A percentile compares a stretch with the other conserved stretches of the same genome.
Conservation (phyloP, 2,888 invertebrate genomes). For the Camptogramma bilineatum region DNA sequence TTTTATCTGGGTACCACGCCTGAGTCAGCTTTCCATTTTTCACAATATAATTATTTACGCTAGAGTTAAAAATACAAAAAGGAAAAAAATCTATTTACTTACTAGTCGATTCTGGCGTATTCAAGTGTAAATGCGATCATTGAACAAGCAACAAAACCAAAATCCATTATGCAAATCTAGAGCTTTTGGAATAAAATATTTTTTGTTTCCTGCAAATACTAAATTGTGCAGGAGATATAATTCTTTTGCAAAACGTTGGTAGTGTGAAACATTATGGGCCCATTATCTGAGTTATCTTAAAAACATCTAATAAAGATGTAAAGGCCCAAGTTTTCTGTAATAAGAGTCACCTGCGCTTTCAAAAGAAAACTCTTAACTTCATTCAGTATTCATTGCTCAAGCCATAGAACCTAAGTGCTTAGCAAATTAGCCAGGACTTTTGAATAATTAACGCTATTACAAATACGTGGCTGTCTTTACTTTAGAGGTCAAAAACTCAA, state of each 20-base stretch:
- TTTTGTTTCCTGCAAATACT: neutral
- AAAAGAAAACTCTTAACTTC: neutral
- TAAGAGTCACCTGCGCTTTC: neutral
- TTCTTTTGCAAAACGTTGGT: too few relatives aligned
- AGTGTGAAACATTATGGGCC: neutral
- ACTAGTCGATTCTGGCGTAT: neutral
- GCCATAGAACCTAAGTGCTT: constrained; percentile 19
- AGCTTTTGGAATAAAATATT: neutral
- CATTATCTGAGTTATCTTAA: neutral
- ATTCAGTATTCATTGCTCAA: constrained; percentile 22
- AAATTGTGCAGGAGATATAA: too few relatives aligned
- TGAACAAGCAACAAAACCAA: neutral
- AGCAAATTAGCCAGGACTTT: constrained; percentile 10
- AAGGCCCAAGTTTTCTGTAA: neutral
- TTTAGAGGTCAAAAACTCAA: constrained; percentile 20
- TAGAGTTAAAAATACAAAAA: too few relatives aligned
- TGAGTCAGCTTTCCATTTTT: too few relatives aligned
- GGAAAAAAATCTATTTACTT: neutral
- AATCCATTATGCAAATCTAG: neutral
- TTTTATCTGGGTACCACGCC: too few relatives aligned
- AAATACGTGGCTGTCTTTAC: constrained; percentile 11
- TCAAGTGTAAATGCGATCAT: neutral
- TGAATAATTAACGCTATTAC: constrained; percentile 20
- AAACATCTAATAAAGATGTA: neutral
- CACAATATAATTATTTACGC: too few relatives aligned